phyloP scores from a whole-genome alignment of 2,888 invertebrate species.

The Idaea aversata region DNA sequence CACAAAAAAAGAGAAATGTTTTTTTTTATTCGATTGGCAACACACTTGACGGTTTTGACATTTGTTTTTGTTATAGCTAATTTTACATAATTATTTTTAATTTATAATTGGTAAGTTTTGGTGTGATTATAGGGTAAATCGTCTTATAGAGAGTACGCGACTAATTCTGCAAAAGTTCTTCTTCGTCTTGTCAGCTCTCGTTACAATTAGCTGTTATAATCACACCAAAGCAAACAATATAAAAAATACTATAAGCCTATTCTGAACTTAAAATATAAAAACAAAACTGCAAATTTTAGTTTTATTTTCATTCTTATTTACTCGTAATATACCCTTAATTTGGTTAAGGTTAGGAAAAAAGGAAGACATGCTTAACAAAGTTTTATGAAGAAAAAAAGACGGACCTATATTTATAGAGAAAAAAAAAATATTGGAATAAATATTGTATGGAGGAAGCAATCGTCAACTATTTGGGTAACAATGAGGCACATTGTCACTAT shows the following conservation, averaged over 20 bases:
- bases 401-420: too few species aligned
- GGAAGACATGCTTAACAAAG: too few species aligned
- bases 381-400: too few species aligned
- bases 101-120: constrained; percentile 62
- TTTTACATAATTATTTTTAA: constrained; percentile 60
- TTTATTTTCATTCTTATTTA: constrained; percentile 31
- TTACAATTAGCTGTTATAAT: constrained; percentile 37
- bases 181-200: too few species aligned
- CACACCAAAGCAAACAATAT: constrained; percentile 56
- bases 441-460: too few species aligned
- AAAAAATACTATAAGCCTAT: constrained; percentile 74
- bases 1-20: constrained; percentile 35
- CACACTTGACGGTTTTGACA: constrained; percentile 56
- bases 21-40: constrained; percentile 44
- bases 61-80: constrained; percentile 50
- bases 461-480: too few species aligned
- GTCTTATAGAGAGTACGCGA: constrained; percentile 31
- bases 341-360: too few species aligned
- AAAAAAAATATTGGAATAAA: too few species aligned
- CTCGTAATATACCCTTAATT: too few species aligned
- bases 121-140: constrained; percentile 55
- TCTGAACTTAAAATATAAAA: constrained; percentile 72
- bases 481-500: too few species aligned
- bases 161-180: background rate
- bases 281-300: constrained; percentile 44